Percentiles rank a stretch among this genome's conserved stretches.
These are phyloP conservation scores for Pelosia muscerda DNA, from an alignment of 2,888 invertebrate genomes.

Conservation along the genomic window DNA sequence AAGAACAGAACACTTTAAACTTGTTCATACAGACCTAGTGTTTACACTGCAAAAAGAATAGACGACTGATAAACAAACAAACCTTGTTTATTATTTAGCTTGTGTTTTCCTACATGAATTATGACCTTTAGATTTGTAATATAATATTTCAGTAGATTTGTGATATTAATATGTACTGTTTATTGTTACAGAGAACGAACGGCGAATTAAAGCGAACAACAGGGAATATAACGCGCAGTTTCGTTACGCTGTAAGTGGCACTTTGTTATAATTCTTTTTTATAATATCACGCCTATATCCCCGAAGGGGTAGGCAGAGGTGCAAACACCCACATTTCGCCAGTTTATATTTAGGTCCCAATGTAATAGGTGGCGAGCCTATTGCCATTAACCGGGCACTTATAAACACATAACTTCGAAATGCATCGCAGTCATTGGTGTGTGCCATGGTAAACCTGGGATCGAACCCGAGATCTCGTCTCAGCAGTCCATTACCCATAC, in stretches of 20 bases:
- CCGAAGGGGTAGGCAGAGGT: no score
- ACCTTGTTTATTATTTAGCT: slow-evolving; percentile 28
- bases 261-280: slow-evolving; percentile 14
- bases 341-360: no score
- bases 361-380: no score
- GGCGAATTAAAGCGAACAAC: slow-evolving; percentile 98
- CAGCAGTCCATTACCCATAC: no score
- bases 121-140: slow-evolving; percentile 38
- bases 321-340: no score
- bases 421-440: no score
- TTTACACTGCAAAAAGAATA: slow-evolving; percentile 18
- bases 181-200: slow-evolving; percentile 96
- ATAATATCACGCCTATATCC: no score
- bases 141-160: slow-evolving; percentile 34
- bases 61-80: slow-evolving; percentile 26
- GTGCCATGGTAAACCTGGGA: no score
- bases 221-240: slow-evolving; percentile 98
- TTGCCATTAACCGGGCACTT: no score
- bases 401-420: no score
- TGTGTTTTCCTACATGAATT: slow-evolving; percentile 26
- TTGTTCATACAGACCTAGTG: neutral
- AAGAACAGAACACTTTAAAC: neutral
- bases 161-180: slow-evolving; percentile 49
- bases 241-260: slow-evolving; percentile 97
- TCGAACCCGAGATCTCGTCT: no score